These are phyloP conservation scores for Enteromius fasciolatus DNA, from an alignment of 2,797 vertebrate species.

Conservation along the genomic window DNA sequence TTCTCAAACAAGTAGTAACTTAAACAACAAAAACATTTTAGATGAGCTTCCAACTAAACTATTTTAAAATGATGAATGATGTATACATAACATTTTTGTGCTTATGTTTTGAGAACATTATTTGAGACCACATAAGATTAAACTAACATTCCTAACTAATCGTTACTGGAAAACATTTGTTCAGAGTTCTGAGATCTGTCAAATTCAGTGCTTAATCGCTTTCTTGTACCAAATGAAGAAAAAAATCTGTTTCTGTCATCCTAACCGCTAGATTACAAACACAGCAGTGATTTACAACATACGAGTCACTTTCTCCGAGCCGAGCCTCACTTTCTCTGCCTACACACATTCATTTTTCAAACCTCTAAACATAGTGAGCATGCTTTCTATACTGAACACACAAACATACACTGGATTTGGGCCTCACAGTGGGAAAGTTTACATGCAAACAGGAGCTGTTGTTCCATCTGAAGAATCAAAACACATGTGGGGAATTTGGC, in stretches of 20 bases:
- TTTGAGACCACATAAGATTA: background rate
- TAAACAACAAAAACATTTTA: background rate
- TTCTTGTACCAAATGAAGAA: background rate
- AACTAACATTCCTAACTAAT: background rate
- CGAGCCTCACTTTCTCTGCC: background rate
- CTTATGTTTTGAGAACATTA: background rate
- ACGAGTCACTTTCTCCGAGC: background rate
- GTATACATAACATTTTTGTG: background rate
- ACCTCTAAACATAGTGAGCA: slow-evolving; percentile 3
- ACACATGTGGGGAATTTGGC: slow-evolving; percentile 55
- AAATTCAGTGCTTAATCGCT: background rate
- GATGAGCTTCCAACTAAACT: background rate
- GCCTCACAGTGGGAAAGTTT: slow-evolving; percentile 53
- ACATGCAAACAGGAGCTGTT: slow-evolving; percentile 56
- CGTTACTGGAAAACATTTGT: background rate
- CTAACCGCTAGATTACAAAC: slow-evolving; percentile 15
- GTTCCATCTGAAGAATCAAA: slow-evolving; percentile 49
- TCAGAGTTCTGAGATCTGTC: background rate
- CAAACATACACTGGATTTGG: slow-evolving; percentile 19
- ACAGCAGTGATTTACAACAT: slow-evolving; percentile 14
- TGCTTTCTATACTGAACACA: background rate
- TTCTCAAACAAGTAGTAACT: background rate
- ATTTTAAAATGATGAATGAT: background rate
- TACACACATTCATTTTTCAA: background rate
- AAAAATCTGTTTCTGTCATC: slow-evolving; percentile 2